A percentile compares a stretch with the other conserved stretches of the same genome.
Evolutionary conservation across 2,888 invertebrate species (phyloP).

Genomic region (Tortrix viridana): DNA sequence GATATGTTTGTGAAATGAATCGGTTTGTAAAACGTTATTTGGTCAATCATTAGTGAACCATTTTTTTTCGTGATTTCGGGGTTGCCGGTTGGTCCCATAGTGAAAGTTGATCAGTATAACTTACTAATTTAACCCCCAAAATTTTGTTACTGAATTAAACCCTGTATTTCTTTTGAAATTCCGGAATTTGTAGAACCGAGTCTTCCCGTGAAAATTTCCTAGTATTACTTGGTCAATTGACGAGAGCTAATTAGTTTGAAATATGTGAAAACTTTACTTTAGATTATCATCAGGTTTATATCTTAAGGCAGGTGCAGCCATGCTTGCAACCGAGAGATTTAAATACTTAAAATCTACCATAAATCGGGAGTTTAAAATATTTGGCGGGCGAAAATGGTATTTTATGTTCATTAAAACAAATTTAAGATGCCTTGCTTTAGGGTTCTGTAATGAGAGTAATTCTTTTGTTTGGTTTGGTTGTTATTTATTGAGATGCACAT

Average conservation of each 20-base stretch:
- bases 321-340: conserved; percentile 21
- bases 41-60: too few relatives aligned
- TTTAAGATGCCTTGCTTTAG: conserved; percentile 31
- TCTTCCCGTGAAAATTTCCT: background rate
- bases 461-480: conserved; percentile 4
- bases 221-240: background rate
- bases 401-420: conserved; percentile 35
- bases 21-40: too few relatives aligned
- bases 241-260: conserved; percentile 25
- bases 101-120: too few relatives aligned
- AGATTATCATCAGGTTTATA: conserved; percentile 31
- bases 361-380: conserved; percentile 33
- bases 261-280: conserved; percentile 24
- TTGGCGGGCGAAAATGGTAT: conserved; percentile 26
- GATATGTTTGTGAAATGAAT: too few relatives aligned
- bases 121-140: too few relatives aligned
- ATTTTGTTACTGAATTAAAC: too few relatives aligned
- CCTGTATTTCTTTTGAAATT: too few relatives aligned
- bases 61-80: too few relatives aligned
- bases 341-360: conserved; percentile 32
- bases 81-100: too few relatives aligned
- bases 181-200: background rate
- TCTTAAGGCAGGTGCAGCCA: conserved; percentile 25
- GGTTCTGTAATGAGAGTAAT: conserved; percentile 15
- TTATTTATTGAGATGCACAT: background rate